Percentiles rank a stretch among this genome's conserved stretches.
Conservation (phyloP, 2,113 vertebrate genomes). For the Setophaga coronata region DNA sequence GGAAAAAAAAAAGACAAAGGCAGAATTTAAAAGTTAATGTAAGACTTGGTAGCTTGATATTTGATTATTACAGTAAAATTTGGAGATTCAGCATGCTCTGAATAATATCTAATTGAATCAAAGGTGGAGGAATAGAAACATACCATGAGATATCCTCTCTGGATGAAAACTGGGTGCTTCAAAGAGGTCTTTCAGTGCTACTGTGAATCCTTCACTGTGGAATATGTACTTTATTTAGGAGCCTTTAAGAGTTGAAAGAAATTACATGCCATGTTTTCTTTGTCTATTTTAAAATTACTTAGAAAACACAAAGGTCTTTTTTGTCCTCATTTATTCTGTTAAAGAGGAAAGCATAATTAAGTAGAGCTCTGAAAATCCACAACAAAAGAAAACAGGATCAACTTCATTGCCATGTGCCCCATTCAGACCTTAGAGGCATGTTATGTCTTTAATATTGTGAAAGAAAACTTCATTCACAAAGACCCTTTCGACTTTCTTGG, state of each 20-base stretch:
- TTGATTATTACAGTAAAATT: background rate
- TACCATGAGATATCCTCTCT: background rate
- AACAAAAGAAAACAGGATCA: background rate
- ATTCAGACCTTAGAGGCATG: background rate
- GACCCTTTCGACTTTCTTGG: background rate
- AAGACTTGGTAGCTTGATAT: background rate
- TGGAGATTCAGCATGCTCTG: background rate
- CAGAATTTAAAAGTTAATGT: background rate
- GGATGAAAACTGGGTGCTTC: background rate
- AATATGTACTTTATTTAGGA: background rate
- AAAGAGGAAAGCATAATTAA: background rate
- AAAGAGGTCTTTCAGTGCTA: background rate
- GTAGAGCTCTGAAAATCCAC: background rate
- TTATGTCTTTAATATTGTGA: background rate
- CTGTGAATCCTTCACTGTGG: background rate
- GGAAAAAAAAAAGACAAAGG: rapidly evolving
- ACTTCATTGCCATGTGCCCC: background rate
- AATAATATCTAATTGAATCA: background rate
- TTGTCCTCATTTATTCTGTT: background rate
- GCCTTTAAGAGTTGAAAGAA: background rate
- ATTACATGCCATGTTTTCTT: background rate
- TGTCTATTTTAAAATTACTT: background rate
- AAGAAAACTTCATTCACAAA: background rate
- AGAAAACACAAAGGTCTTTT: background rate
- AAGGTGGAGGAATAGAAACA: background rate